Conservation (phyloP, 1,140 invertebrate species). For the Tetramorium parvispinum region DNA sequence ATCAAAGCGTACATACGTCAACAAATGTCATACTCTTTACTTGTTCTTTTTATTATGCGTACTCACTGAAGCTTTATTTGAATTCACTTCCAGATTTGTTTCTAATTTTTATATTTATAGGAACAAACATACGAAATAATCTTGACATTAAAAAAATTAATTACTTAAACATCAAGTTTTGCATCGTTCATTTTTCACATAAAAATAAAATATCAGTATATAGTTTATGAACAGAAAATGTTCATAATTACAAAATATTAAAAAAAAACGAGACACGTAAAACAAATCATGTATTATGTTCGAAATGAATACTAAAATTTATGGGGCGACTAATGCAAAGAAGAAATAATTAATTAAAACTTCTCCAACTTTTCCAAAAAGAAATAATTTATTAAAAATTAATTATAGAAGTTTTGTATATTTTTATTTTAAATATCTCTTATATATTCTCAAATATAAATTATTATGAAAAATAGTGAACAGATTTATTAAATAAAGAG, state of each 20-base stretch:
- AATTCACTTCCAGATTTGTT: not conserved
- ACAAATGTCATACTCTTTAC: not conserved
- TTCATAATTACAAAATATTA: not conserved
- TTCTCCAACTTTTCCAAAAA: not conserved
- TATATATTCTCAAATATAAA: not conserved
- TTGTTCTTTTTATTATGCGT: not conserved
- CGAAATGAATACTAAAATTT: not conserved
- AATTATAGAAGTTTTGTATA: not conserved
- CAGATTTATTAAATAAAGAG: not conserved
- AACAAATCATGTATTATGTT: not conserved
- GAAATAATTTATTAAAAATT: constrained; percentile 8
- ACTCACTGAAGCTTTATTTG: not conserved
- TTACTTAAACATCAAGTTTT: not conserved
- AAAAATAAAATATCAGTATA: not conserved
- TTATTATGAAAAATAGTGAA: not conserved
- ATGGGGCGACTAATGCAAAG: not conserved
- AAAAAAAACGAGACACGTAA: not conserved
- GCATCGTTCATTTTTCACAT: not conserved
- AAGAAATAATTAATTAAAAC: constrained; percentile 10
- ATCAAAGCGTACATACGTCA: constrained; percentile 24
- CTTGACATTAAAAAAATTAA: constrained; percentile 13
- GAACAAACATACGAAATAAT: not conserved
- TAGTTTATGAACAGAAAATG: not conserved
- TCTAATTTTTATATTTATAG: not conserved
- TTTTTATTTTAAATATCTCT: not conserved